phyloP scores from a whole-genome alignment of 2,888 invertebrate species.

The Parnassius mnemosyne region DNA sequence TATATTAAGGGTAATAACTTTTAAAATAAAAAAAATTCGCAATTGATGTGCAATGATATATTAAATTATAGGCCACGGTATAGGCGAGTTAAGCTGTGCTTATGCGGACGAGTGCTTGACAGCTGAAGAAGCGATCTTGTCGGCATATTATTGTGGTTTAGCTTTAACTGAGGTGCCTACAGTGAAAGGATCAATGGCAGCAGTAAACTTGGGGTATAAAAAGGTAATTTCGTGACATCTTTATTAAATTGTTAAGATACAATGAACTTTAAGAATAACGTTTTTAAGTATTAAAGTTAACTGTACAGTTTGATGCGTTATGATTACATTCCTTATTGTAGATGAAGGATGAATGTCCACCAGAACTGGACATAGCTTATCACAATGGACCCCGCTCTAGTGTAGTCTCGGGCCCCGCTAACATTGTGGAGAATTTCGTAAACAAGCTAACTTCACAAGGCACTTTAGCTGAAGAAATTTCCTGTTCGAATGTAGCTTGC shows the following conservation, averaged over 20 bases:
- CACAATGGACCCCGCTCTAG: background rate
- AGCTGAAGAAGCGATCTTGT: conserved; percentile 86
- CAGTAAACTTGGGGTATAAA: conserved; percentile 78
- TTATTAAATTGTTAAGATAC: too few species aligned
- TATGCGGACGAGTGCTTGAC: conserved; percentile 92
- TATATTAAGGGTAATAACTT: too few species aligned
- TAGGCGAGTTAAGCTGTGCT: conserved; percentile 92
- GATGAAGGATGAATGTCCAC: background rate
- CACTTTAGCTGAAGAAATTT: background rate
- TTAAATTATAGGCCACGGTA: conserved; percentile 42
- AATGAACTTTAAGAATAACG: too few species aligned
- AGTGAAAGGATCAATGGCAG: conserved; percentile 88
- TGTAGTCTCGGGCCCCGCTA: background rate
- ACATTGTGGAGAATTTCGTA: background rate
- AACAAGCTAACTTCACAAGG: background rate
- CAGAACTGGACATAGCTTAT: background rate
- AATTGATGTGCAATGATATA: too few species aligned
- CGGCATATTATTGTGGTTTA: conserved; percentile 86
- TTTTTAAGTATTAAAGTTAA: too few species aligned
- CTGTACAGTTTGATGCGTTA: too few species aligned
- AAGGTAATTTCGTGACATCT: background rate
- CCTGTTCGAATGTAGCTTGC: background rate
- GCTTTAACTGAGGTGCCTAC: conserved; percentile 81
- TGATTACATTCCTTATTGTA: background rate
- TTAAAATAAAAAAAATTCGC: too few species aligned